Conservation (phyloP, 2,888 invertebrate species). For the Pachliopta kotzebuea region DNA sequence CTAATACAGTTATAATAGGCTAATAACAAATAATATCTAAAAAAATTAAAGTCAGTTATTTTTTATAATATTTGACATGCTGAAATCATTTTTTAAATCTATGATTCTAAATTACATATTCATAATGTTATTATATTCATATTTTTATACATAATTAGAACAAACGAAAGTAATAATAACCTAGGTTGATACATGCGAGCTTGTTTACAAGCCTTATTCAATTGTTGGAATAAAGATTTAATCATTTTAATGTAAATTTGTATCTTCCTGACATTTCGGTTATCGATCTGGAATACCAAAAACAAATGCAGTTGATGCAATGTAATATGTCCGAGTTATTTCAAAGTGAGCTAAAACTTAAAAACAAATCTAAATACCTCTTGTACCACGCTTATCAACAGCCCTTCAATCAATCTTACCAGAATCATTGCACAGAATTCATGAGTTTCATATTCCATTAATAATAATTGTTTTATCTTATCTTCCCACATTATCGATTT, state of each 20-base stretch:
- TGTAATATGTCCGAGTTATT: too few species aligned
- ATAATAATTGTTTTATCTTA: slow-evolving; percentile 54
- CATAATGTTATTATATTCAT: too few species aligned
- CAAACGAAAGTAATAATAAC: slow-evolving; percentile 27
- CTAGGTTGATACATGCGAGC: slow-evolving; percentile 47
- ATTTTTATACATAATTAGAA: neutral
- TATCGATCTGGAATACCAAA: slow-evolving; percentile 45
- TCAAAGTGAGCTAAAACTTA: too few species aligned
- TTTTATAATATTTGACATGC: too few species aligned
- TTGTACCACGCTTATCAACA: slow-evolving; percentile 73
- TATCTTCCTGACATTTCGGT: slow-evolving; percentile 52
- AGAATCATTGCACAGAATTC: slow-evolving; percentile 66
- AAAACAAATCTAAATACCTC: slow-evolving; percentile 49
- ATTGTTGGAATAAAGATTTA: slow-evolving; percentile 43
- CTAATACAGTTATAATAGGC: slow-evolving; percentile 76
- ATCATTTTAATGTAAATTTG: slow-evolving; percentile 43
- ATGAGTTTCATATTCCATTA: slow-evolving; percentile 42
- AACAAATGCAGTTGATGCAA: neutral
- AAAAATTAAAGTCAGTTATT: slow-evolving; percentile 32
- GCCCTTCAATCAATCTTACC: slow-evolving; percentile 78
- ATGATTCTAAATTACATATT: too few species aligned
- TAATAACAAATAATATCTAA: slow-evolving; percentile 72
- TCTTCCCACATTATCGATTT: slow-evolving; percentile 76
- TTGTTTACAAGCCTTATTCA: slow-evolving; percentile 38
- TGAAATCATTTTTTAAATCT: too few species aligned